These are phyloP conservation scores for Oncopodura yosiiana DNA, from an alignment of 1,140 invertebrate genomes.

Conservation along the genomic window DNA sequence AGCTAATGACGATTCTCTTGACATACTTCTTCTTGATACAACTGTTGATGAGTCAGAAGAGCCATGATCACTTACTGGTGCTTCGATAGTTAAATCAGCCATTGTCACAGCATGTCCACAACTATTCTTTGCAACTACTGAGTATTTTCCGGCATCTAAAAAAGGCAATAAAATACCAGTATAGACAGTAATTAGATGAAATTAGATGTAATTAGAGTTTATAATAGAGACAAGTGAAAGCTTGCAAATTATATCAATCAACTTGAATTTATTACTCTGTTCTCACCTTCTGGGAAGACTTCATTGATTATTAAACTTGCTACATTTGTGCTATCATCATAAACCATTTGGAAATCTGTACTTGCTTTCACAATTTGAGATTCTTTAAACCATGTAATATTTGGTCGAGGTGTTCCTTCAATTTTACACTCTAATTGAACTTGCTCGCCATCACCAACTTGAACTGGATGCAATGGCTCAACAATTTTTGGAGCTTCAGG, in stretches of 20 bases:
- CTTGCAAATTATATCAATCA: too few relatives aligned
- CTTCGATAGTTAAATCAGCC: slow-evolving; percentile 78
- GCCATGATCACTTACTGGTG: slow-evolving; percentile 75
- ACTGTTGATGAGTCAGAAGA: slow-evolving; percentile 66
- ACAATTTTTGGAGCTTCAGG: slow-evolving; percentile 70
- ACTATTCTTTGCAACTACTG: slow-evolving; percentile 89
- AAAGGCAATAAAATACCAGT: too few relatives aligned
- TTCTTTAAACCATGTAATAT: slow-evolving; percentile 90
- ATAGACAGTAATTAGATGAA: too few relatives aligned
- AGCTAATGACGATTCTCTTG: slow-evolving; percentile 42
- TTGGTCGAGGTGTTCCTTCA: slow-evolving; percentile 74
- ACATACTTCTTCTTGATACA: slow-evolving; percentile 67
- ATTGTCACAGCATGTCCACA: slow-evolving; percentile 86
- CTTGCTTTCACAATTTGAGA: slow-evolving; percentile 84
- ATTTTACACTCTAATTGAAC: slow-evolving; percentile 84
- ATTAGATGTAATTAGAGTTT: too few relatives aligned
- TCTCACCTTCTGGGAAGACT: slow-evolving; percentile 92
- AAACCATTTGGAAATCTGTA: slow-evolving; percentile 78
- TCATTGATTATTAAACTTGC: slow-evolving; percentile 86
- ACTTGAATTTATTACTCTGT: too few relatives aligned
- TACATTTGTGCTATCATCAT: slow-evolving; percentile 75
- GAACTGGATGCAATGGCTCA: slow-evolving; percentile 71
- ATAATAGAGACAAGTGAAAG: too few relatives aligned
- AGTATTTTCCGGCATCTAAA: slow-evolving; percentile 94
- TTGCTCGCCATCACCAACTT: slow-evolving; percentile 72